phyloP scores from a whole-genome alignment of 2,113 vertebrate genomes.

The Lamprotornis superbus region DNA sequence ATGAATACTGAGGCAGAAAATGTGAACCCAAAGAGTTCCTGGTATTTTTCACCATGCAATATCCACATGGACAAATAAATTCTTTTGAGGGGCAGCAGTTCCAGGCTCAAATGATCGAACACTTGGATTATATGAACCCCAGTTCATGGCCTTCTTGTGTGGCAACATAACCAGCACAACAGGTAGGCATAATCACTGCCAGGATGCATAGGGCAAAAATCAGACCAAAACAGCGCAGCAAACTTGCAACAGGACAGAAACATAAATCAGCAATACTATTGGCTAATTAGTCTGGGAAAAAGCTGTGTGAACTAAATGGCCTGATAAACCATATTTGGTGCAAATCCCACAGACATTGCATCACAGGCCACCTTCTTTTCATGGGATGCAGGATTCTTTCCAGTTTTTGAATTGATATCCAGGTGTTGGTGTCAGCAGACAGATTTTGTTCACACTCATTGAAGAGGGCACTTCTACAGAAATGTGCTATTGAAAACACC shows the following conservation, averaged over 20 bases:
- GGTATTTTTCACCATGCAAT: not conserved
- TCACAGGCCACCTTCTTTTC: not conserved
- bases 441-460: not conserved
- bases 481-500: not conserved
- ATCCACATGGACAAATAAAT: not conserved
- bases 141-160: not conserved
- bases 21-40: not conserved
- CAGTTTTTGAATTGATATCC: not conserved
- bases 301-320: not conserved
- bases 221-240: not conserved
- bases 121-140: not conserved
- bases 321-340: not conserved
- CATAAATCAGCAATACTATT: not conserved
- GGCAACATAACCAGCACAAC: not conserved
- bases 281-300: not conserved
- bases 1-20: not conserved
- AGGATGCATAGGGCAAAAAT: not conserved
- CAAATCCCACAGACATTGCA: fast-evolving
- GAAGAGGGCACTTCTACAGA: not conserved
- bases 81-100: not conserved
- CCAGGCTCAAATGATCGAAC: not conserved
- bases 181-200: not conserved
- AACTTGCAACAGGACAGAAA: not conserved
- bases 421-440: not conserved
- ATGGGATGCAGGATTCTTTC: not conserved